phyloP scores from a whole-genome alignment of 2,113 vertebrate species.

The Zootoca vivipara region DNA sequence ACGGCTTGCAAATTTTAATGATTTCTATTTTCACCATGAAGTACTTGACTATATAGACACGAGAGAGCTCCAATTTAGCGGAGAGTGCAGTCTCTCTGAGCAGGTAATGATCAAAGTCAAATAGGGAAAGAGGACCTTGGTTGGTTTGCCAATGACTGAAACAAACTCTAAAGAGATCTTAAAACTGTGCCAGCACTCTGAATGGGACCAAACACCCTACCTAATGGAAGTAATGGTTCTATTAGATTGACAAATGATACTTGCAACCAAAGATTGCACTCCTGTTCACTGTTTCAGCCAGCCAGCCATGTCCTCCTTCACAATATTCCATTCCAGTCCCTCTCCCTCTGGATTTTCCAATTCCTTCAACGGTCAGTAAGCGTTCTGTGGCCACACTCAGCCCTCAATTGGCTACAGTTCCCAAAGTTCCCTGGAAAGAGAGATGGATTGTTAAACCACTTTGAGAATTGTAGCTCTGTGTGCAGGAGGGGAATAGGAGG shows the following conservation, averaged over 20 bases:
- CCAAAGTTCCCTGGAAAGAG: too few relatives aligned
- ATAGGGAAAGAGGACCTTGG: background rate
- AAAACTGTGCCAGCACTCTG: background rate
- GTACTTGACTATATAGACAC: conserved; percentile 41
- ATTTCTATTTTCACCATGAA: conserved; percentile 52
- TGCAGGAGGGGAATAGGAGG: too few relatives aligned
- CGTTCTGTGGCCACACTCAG: background rate
- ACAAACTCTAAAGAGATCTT: background rate
- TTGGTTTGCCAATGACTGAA: conserved; percentile 5
- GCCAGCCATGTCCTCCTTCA: background rate
- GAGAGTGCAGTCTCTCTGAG: background rate
- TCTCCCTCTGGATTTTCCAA: background rate
- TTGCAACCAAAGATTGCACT: background rate
- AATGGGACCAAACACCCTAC: background rate
- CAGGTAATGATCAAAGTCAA: conserved; percentile 35
- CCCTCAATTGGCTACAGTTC: background rate
- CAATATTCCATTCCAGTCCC: background rate
- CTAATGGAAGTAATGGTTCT: background rate
- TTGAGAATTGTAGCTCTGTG: too few relatives aligned
- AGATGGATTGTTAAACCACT: too few relatives aligned
- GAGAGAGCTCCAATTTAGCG: conserved; percentile 4
- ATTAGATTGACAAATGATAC: background rate
- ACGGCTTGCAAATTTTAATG: conserved; percentile 70
- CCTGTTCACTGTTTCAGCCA: background rate
- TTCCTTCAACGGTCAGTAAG: background rate